Evolutionary conservation across 2,888 invertebrate species (phyloP), one percentile per base, ranked within the genome.

Genomic region (Lysandra bellargus): DNA sequence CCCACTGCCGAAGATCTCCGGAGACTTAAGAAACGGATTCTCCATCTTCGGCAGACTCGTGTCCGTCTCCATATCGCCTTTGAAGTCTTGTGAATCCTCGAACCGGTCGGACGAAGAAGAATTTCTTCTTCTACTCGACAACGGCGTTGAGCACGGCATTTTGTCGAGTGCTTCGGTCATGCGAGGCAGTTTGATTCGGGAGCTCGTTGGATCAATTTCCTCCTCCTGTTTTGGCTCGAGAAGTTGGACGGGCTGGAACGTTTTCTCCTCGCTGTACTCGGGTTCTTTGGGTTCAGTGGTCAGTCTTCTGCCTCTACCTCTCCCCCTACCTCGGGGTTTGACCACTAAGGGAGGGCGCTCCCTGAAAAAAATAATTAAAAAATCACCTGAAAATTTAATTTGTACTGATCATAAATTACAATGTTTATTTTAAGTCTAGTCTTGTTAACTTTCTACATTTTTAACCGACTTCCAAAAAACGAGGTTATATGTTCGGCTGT

Each of bases 131-230:
- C 92, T 86, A 81, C 91, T 92, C 37, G 91, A 87, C 53, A 93
- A 84, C 17, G 93, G 91, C 4, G 93, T 92, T 4, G 88, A 84
- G 80, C 91, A 91, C 4, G 91, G 90, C 86, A 92, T 90, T 78
- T 93, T 92, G 81, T 94, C 93, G 4, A 94, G 85, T 2, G 93
- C 93, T 81, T 94, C 94, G 2, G 94, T 94, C 91, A 94, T 91
- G 0, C 94, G 87, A n/a, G 94, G 94, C 76, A 93, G 86, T 82
- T 94, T 94, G 80, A 93, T 90, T 49, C 94, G 86, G n/a, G 93
- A 92, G 82, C 93, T 92, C 2, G 91, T 94, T 1, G 93, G 93
- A 84, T 94, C 94, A 40, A 92, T 89, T 1, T 86, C 87, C 77
- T 86, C 86, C 7, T 83, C 83, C 1, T 81, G 72, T 78, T 85